Base-by-base conservation (phyloP, 2,797 vertebrate species). In the Eulemur mongoz region DNA sequence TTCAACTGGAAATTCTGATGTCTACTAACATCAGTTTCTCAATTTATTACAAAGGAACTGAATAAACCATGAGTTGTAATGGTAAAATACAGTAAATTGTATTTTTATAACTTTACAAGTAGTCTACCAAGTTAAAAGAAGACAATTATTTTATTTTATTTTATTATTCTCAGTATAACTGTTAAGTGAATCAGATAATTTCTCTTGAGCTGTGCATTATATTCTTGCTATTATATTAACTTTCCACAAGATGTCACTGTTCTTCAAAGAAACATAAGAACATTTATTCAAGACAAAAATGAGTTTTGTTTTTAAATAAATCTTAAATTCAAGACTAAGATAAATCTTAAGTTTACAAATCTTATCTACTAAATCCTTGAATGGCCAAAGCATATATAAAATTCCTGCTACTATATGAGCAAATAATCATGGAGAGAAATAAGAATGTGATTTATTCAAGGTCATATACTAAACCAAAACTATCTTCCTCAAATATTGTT, bases 221-320 rank as follows among this genome's bases (percentile, higher is more conserved):
- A 93, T 25, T 90, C 81, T 90, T 95, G 92, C 82, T 96, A 80
- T 93, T 96, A 75, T 5, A 75, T 38, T 81, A 93, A 85, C 50
- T 97, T 89, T 94, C 93, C 95, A 97, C 93, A 95, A 97, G 98
- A 83, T 97, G 96, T 97, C 97, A 96, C 96, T 97, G 30, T 97
- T 97, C 83, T 96, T 94, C 94, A 96, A 94, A 94, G 87, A 94
- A 97, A 96, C 52, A 72, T 82, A 94, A 54, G n/a, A 75, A 82
- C 43, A 82, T 70, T 89, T 87, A 93, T 61, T 95, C 17, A 45
- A 27, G 48, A 43, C 35, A 43, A 82, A 72, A 85, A 40, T 78
- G 50, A 59, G 57, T 59, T 57, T 10, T 78, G 94, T 88, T 96
- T 94, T 94, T 67, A 89, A 6, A 40, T 40, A 59, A 59, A 40